Evolutionary conservation across 2,888 invertebrate species (phyloP), one percentile per base, ranked within the genome.

Genomic region (Clepsis dumicolana): DNA sequence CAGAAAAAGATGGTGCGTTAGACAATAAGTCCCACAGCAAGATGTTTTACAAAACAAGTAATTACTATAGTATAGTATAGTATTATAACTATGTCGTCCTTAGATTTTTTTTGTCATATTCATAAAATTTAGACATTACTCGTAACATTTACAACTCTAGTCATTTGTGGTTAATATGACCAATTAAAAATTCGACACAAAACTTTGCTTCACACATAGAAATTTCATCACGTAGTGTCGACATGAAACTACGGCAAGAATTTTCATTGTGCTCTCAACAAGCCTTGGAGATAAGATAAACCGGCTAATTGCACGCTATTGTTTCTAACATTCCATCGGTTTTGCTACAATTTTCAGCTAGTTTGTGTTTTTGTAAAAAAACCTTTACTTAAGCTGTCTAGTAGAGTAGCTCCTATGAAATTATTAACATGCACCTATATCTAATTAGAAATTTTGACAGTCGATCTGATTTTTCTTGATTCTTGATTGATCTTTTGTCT

Each of bases 241-340:
- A 67, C 67, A 57, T 63, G 62, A 54, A 66, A 64, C 64, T 50
- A 59, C 52, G 52, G 18, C 64, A 77, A 81, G 76, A 83, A 78
- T 84, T 83, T 82, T 81, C 81, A 85, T 87, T 89, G 88, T 87
- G 77, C 83, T 63, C 74, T 29, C 29, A n/a, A 18, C 73, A 70
- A 84, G 79, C 81, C 85, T 86, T 85, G 77, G 65, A 78, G 90
- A 89, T 89, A 88, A 89, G 88, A 89, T 87, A 85, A 81, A 76
- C 72, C 77, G 68, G 73, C 73, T 77, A 78, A 79, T 81, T 78
- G 73, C 75, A 70, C 57, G 29, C 63, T 25, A 64, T 68, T 68
- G 68, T 68, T 50, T 64, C 56, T 38, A 64, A 63, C 56, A 66
- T 66, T 66, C 62, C 66, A 16, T 69, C 32, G 68, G 68, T 64